Conservation (phyloP, 2,797 vertebrate genomes). For the Tapera naevia region DNA sequence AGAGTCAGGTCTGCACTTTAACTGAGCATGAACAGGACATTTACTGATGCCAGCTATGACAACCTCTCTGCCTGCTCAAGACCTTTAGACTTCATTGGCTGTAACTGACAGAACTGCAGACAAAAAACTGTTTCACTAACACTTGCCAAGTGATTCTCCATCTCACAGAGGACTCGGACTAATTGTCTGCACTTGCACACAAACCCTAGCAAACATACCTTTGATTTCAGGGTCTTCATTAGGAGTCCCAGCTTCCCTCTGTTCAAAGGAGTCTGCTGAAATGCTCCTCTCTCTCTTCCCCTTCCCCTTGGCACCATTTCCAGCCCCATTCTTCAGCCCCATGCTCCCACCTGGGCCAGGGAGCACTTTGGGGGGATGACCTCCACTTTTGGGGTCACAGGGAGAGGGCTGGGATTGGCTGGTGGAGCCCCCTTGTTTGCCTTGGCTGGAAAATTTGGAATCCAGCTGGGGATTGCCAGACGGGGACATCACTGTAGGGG, state of each 20-base stretch:
- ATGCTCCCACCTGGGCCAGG: constrained; percentile 91
- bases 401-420: constrained; percentile 97
- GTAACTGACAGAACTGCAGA: background rate
- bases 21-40: background rate
- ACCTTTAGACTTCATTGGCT: background rate
- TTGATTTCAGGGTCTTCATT: constrained; percentile 91
- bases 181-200: background rate
- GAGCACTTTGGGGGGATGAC: constrained; percentile 88
- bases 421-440: constrained; percentile 94
- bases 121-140: background rate
- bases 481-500: constrained; percentile 99
- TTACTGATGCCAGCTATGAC: background rate
- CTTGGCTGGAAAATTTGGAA: constrained; percentile 99
- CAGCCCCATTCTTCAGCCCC: constrained; percentile 96
- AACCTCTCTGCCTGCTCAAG: background rate
- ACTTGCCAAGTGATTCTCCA: background rate
- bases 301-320: constrained; percentile 94
- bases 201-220: constrained; percentile 76
- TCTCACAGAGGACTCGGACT: background rate
- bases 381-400: constrained; percentile 94
- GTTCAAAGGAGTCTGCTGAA: constrained; percentile 96
- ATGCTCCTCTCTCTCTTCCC: constrained; percentile 97
- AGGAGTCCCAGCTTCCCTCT: constrained; percentile 93
- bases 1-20: background rate
- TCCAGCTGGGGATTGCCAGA: constrained; percentile 98